A percentile compares a stretch with the other conserved stretches of the same genome.
Evolutionary conservation across 2,113 vertebrate species (phyloP).

Genomic region (Oenanthe oenanthe): DNA sequence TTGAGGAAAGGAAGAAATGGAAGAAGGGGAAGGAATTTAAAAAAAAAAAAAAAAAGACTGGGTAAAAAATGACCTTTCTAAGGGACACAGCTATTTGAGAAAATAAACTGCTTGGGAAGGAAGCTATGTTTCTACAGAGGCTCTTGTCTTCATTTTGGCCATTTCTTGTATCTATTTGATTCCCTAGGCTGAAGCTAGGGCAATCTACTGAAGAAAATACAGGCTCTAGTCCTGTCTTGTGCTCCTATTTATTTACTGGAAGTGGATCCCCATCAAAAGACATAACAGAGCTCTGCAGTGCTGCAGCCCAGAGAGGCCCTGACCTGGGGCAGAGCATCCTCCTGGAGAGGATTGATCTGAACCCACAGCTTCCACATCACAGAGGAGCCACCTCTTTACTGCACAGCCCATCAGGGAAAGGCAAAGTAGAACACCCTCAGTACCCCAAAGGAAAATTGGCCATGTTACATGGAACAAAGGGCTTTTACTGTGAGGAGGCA

Average conservation of each 20-base stretch:
- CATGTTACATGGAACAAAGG: not conserved
- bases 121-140: not conserved
- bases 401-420: not conserved
- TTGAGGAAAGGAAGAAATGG: not conserved
- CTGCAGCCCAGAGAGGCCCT: not conserved
- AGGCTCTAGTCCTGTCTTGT: not conserved
- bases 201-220: not conserved
- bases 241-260: not conserved
- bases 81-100: not conserved
- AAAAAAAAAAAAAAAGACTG: not conserved
- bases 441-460: not conserved
- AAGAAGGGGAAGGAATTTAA: no score
- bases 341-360: not conserved
- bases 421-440: not conserved
- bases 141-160: not conserved
- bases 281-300: rapidly evolving
- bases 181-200: not conserved
- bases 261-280: not conserved
- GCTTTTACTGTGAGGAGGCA: not conserved
- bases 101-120: not conserved
- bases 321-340: not conserved
- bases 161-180: not conserved
- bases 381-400: not conserved
- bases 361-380: not conserved
- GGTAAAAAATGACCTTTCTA: not conserved